Base-by-base conservation (phyloP, 2,888 invertebrate genomes). In the Andrena bucephala region DNA sequence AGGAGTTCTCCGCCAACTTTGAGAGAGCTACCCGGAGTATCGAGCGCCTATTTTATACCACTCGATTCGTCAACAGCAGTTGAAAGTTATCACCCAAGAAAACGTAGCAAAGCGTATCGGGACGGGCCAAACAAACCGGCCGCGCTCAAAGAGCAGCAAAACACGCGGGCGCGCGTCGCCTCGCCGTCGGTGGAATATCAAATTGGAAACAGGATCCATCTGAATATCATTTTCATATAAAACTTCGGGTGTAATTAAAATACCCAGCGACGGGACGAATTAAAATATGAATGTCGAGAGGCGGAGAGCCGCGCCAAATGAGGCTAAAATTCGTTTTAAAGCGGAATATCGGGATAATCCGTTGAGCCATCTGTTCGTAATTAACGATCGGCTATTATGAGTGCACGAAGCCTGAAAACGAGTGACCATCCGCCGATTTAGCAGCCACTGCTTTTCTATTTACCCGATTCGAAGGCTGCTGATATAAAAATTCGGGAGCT, bases 1-100 rank as follows among this genome's bases (percentile, higher is more conserved):
- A 16, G n/a, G 24, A 65, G 50, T 81, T 80, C 8, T 80, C 8
- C 57, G 8, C 27, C n/a, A 74, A 74, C 70, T 71, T 71, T 29
- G 48, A 31, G 80, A 62, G 29, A 52, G 27, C 20, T 42, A 16
- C 42, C 42, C 24, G 24, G 27, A 24, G 10, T 67, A 59, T 71
- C 57, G 42, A 62, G 24, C 31, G 52, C 27, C 81, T 52, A 27
- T 68, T 79, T 50, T 52, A 59, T 57, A 2, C 27, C n/a, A 6
- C 3, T 36, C 10, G n/a, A 59, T 79, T 59, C 33, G 20, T 48
- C 66, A 7, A 67, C 29, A 4, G 65, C 36, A 70, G 62, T 71
- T 75, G 20, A 33, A 24, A 42, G 69, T 59, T 50, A 74, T 70
- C 60, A 33, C 24, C 10, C 8, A n/a, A 10, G 54, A 50, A 48